phyloP scores from a whole-genome alignment of 2,113 vertebrate genomes.

The Podarcis muralis region DNA sequence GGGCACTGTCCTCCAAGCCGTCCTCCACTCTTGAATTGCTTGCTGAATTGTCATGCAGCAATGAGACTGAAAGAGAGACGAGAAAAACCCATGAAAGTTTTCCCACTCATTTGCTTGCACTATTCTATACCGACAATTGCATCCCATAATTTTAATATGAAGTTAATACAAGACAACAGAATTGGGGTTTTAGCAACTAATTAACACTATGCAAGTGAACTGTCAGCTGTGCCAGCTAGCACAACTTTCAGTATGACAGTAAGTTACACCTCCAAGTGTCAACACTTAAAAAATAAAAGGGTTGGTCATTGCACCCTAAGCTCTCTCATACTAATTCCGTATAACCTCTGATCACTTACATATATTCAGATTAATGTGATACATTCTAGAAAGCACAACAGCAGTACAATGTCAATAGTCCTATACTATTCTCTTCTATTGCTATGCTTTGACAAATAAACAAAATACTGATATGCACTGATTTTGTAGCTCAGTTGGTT shows the following conservation, averaged over 20 bases:
- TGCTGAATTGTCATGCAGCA: slow-evolving; percentile 56
- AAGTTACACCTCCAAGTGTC: too few species aligned
- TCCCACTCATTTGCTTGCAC: not conserved
- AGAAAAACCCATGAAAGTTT: not conserved
- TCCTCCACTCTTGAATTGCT: slow-evolving; percentile 58
- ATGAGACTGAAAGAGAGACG: slow-evolving; percentile 73
- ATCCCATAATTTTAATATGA: not conserved
- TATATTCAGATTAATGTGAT: not conserved
- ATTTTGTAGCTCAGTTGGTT: too few species aligned
- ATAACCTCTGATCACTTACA: not conserved
- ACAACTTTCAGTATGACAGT: not conserved
- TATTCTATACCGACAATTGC: not conserved
- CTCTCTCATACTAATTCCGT: not conserved
- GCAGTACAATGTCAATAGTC: not conserved
- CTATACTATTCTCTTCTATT: not conserved
- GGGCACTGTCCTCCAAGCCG: slow-evolving; percentile 21
- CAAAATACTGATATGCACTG: not conserved
- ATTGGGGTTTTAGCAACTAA: not conserved
- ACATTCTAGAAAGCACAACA: not conserved
- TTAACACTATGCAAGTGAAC: not conserved
- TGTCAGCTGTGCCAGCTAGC: not conserved
- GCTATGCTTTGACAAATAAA: not conserved
- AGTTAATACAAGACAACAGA: not conserved
- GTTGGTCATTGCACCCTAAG: slow-evolving; percentile 7
- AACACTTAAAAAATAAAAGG: too few species aligned